Conservation (phyloP, 2,113 vertebrate genomes). For the Aramus guarauna region DNA sequence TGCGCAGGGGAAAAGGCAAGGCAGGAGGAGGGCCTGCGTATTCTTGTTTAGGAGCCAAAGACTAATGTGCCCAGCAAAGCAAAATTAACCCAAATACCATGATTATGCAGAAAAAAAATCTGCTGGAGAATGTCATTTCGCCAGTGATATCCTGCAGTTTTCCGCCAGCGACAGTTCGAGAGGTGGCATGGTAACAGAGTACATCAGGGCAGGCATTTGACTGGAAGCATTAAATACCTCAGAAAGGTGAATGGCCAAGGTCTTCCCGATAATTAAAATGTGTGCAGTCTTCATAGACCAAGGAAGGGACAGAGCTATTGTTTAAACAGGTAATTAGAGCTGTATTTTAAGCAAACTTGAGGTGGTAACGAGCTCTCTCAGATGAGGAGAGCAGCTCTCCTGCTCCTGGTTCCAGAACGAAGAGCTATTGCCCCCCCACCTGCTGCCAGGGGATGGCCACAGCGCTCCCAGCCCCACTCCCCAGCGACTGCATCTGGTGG, state of each 20-base stretch:
- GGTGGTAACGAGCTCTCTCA: neutral
- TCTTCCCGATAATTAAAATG: constrained; percentile 74
- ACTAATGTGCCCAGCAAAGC: constrained; percentile 62
- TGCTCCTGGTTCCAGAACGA: neutral
- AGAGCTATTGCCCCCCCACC: neutral
- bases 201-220: constrained; percentile 72
- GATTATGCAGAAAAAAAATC: constrained; percentile 69
- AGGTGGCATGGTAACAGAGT: constrained; percentile 73
- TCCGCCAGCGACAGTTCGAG: constrained; percentile 47
- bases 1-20: neutral
- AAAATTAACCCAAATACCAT: constrained; percentile 65
- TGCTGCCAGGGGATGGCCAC: fast-evolving
- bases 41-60: constrained; percentile 21
- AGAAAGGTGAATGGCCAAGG: constrained; percentile 68
- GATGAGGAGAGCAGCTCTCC: neutral
- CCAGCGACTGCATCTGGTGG: fast-evolving
- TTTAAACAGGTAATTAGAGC: constrained; percentile 63
- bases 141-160: constrained; percentile 62
- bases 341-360: constrained; percentile 52
- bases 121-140: constrained; percentile 56
- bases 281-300: constrained; percentile 60
- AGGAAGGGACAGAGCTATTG: constrained; percentile 52
- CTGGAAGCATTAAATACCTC: constrained; percentile 75
- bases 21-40: neutral
- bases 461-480: neutral